A percentile compares a stretch with the other conserved stretches of the same genome.
phyloP scores from a whole-genome alignment of 30 jellyfish, hydroid and myxozoan genomes.

The Turritopsis rubra region DNA sequence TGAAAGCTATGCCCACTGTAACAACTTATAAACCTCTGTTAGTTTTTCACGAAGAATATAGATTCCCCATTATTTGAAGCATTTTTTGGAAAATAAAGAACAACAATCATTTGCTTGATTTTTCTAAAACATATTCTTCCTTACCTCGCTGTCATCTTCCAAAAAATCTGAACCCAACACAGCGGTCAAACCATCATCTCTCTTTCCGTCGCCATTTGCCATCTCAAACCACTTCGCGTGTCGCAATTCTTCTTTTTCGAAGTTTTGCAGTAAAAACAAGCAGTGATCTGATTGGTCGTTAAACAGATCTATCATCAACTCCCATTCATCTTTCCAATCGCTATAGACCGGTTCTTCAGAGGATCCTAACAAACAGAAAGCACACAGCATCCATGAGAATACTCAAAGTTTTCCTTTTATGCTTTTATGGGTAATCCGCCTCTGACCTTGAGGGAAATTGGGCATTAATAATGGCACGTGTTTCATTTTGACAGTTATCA shows the following conservation, averaged over 20 bases:
- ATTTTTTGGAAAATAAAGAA: too few species aligned
- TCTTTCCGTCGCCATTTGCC: conserved; percentile 49
- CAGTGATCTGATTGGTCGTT: conserved; percentile 64
- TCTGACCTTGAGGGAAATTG: too few species aligned
- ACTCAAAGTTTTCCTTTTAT: too few species aligned
- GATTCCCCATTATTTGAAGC: too few species aligned
- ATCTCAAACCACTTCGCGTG: conserved; percentile 67
- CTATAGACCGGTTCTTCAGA: conserved; percentile 78
- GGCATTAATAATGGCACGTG: not conserved
- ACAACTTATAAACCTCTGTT: too few species aligned
- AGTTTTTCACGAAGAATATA: too few species aligned
- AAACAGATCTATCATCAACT: conserved; percentile 58
- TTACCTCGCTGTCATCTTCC: conserved; percentile 26
- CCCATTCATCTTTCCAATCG: conserved; percentile 94
- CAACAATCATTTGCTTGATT: too few species aligned
- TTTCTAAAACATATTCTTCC: too few species aligned
- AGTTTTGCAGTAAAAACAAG: conserved; percentile 46
- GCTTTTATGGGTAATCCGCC: too few species aligned
- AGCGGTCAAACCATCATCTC: conserved; percentile 43
- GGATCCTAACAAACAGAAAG: not conserved
- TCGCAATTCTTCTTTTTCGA: conserved; percentile 76
- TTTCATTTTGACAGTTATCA: too few species aligned
- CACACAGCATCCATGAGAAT: too few species aligned
- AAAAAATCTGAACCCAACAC: conserved; percentile 25
- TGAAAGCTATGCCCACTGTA: too few species aligned